phyloP scores from a whole-genome alignment of 1,140 invertebrate species.

The Drosophila ambigua region DNA sequence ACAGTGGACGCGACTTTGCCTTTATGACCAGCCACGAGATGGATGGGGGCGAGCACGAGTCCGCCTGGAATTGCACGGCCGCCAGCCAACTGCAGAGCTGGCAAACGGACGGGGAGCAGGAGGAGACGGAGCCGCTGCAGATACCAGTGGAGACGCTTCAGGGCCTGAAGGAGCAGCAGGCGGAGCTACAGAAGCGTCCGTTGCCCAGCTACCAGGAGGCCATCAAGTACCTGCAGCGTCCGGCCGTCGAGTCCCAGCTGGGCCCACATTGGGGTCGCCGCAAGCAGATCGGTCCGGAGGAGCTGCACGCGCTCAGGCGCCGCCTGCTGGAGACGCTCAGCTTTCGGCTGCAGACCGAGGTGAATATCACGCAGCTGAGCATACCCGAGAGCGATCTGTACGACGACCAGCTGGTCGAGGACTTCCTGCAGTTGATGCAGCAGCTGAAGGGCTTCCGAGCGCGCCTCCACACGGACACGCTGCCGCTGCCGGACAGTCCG shows the following conservation, averaged over 20 bases:
- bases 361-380: conserved; percentile 76
- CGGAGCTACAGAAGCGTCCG: conserved; percentile 10
- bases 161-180: conserved; percentile 36
- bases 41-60: conserved; percentile 36
- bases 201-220: conserved; percentile 49
- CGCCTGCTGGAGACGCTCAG: conserved; percentile 61
- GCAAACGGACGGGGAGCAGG: conserved; percentile 22
- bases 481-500: conserved; percentile 62
- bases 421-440: conserved; percentile 60
- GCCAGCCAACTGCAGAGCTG: conserved; percentile 40
- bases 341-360: conserved; percentile 60
- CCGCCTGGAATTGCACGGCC: conserved; percentile 50
- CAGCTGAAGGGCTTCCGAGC: conserved; percentile 32
- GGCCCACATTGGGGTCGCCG: conserved; percentile 21
- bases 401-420: conserved; percentile 66
- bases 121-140: conserved; percentile 17
- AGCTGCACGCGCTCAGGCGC: conserved; percentile 12
- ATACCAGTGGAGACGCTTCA: conserved; percentile 26
- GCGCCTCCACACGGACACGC: conserved; percentile 30
- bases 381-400: conserved; percentile 77
- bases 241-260: conserved; percentile 41
- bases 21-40: conserved; percentile 72
- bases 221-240: conserved; percentile 52
- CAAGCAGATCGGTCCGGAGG: background rate
- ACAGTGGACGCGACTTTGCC: conserved; percentile 26